Base-by-base conservation (phyloP, 2,113 vertebrate genomes). In the Engystomops pustulosus region DNA sequence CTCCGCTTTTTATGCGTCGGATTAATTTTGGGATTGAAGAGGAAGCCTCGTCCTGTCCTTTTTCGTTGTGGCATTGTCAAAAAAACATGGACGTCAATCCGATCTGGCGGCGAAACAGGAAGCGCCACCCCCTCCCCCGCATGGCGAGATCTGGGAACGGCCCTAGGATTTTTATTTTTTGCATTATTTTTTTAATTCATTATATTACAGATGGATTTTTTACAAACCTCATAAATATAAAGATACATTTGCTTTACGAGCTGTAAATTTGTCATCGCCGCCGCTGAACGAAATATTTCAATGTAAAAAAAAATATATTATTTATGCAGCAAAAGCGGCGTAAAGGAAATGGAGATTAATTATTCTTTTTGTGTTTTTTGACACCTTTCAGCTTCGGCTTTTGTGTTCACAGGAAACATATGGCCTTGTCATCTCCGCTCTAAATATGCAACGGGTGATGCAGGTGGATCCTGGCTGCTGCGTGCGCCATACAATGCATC, bases 361-460 rank as follows among this genome's bases (percentile, higher is more conserved):
- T 67, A 75, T 83, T 76, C 55, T 45, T 67, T 83, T 83, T 76
- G 71, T 47, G 51, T 67, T 20, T 15, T 78, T n/a, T 60, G 53
- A 74, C 81, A 62, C 55, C 18, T 75, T 75, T 65, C 72, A 12
- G 60, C 45, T 10, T 68, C 34, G 72, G 60, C 74, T 67, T 68
- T 32, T 65, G 53, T 67, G 32, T 38, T 84, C 38, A 68, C 53
- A 51, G 6, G 32, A 68, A 84, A 68, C 82, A 84, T 84, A 78
- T 77, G 82, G 82, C 60, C 82, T 30, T 77, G 72, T 78, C 82
- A 55, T 30, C 49, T 34, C 72, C 18, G 12, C 32, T 77, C 60
- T 77, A 78, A 84, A 78, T 84, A 69, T 68, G 72, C 81, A 69
- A n/a, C 44, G 82, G 45, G n/a, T 53, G 68, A 78, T 44, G 72